Percentiles rank a stretch among this genome's conserved stretches.
Conservation (phyloP, 2,888 invertebrate genomes). For the Gisinianus flammeolus region DNA sequence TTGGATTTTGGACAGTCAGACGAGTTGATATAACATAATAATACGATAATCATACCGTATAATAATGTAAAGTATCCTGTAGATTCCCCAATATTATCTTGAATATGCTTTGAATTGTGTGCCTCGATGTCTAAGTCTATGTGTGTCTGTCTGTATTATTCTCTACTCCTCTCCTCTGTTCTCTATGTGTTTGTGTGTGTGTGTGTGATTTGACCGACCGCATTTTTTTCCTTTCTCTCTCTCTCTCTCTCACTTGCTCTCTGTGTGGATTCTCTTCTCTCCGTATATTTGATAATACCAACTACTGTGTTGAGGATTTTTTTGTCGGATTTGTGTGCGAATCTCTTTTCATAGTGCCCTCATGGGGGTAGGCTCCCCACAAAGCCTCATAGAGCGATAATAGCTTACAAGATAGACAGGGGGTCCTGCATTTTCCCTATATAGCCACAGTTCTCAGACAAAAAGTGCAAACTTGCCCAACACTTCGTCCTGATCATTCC, state of each 20-base stretch:
- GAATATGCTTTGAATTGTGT: no score
- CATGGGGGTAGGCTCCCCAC: constrained; percentile 58
- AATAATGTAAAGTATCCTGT: neutral
- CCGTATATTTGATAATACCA: constrained; percentile 57
- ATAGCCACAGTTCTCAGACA: constrained; percentile 59
- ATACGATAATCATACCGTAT: neutral
- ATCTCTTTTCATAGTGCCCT: constrained; percentile 55
- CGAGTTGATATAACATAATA: neutral
- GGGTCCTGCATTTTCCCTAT: constrained; percentile 59
- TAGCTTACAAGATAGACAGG: constrained; percentile 59
- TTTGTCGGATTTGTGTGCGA: constrained; percentile 56
- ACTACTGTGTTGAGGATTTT: constrained; percentile 59
- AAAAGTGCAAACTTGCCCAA: constrained; percentile 60
- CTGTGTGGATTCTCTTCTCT: constrained; percentile 31
- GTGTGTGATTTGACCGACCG: constrained; percentile 53
- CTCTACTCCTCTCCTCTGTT: neutral
- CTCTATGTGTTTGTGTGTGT: neutral
- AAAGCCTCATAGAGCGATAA: constrained; percentile 59
- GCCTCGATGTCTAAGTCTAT: neutral
- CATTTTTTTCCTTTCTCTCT: constrained; percentile 46
- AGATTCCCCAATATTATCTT: no score
- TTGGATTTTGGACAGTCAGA: constrained; percentile 33
- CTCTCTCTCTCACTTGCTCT: constrained; percentile 3
- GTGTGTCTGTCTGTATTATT: neutral
- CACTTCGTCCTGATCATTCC: constrained; percentile 59